A percentile compares a stretch with the other conserved stretches of the same genome.
phyloP scores from a whole-genome alignment of 2,113 vertebrate genomes.

The Pao palembangensis region DNA sequence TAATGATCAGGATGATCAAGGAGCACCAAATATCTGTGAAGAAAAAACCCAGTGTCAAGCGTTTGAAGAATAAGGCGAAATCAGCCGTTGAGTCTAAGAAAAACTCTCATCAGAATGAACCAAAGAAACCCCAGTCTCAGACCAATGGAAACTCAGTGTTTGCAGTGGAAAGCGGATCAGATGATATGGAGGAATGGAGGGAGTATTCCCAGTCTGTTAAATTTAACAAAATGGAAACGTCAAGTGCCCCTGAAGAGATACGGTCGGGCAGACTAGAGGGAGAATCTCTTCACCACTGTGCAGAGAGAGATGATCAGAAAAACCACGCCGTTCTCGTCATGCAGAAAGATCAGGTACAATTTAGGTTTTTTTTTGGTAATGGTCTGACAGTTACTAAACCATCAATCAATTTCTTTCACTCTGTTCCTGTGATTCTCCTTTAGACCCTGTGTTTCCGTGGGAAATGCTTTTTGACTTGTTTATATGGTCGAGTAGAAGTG shows the following conservation, averaged over 20 bases:
- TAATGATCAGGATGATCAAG: conserved; percentile 36
- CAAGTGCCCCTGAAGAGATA: background rate
- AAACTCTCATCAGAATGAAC: background rate
- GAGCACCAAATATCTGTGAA: conserved; percentile 53
- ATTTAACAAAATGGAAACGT: conserved; percentile 45
- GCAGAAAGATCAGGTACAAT: conserved; percentile 74
- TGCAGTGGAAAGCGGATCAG: conserved; percentile 34
- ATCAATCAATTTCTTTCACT: background rate
- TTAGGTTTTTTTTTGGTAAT: background rate
- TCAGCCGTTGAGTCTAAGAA: conserved; percentile 30
- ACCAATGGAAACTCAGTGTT: conserved; percentile 60
- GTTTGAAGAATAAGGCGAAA: conserved; percentile 65
- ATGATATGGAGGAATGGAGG: conserved; percentile 63
- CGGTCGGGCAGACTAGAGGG: conserved; percentile 43
- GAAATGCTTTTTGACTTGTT: conserved; percentile 83
- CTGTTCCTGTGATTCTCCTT: background rate
- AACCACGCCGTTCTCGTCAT: conserved; percentile 73
- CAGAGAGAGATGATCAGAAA: conserved; percentile 55
- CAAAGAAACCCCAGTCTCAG: conserved; percentile 20
- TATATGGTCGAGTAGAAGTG: conserved; percentile 86
- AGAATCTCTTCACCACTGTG: conserved; percentile 54
- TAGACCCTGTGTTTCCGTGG: conserved; percentile 84
- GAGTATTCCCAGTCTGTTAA: conserved; percentile 53
- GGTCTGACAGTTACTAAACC: background rate
- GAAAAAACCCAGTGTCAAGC: conserved; percentile 66